Conservation (phyloP, 2,797 vertebrate genomes). For the Chiroxiphia lanceolata region DNA sequence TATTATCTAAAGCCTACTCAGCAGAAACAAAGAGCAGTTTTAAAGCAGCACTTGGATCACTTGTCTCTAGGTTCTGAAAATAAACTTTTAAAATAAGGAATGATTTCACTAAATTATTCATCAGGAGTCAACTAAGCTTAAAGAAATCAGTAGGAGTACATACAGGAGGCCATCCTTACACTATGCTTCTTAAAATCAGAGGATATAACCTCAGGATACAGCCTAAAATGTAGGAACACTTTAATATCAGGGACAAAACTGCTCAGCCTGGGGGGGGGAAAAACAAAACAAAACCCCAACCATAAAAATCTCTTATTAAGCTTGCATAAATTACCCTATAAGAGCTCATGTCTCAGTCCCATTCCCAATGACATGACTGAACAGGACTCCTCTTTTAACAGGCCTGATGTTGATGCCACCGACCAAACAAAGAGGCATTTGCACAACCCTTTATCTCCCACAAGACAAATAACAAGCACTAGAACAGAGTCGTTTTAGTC, state of each 20-base stretch:
- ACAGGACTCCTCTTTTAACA: neutral
- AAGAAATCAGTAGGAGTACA: neutral
- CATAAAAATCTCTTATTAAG: neutral
- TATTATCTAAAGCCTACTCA: conserved; percentile 25
- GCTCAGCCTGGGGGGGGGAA: neutral
- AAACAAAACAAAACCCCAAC: neutral
- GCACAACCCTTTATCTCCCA: neutral
- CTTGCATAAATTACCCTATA: neutral
- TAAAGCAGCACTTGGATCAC: neutral
- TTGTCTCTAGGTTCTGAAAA: conserved; percentile 13
- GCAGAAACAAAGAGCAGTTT: neutral
- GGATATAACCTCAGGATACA: neutral
- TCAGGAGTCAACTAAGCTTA: neutral
- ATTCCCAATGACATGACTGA: neutral
- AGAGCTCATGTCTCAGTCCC: neutral
- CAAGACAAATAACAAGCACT: conserved; percentile 4
- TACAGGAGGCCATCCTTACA: neutral
- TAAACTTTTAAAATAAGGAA: conserved; percentile 32
- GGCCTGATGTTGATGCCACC: neutral
- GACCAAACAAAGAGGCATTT: neutral
- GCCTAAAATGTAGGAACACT: neutral
- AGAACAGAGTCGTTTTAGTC: conserved; percentile 1
- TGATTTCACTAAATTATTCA: conserved; percentile 32
- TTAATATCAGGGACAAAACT: neutral
- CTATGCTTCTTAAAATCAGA: conserved; percentile 29